phyloP scores from a whole-genome alignment of 2,113 vertebrate genomes.

The Hyla sarda region DNA sequence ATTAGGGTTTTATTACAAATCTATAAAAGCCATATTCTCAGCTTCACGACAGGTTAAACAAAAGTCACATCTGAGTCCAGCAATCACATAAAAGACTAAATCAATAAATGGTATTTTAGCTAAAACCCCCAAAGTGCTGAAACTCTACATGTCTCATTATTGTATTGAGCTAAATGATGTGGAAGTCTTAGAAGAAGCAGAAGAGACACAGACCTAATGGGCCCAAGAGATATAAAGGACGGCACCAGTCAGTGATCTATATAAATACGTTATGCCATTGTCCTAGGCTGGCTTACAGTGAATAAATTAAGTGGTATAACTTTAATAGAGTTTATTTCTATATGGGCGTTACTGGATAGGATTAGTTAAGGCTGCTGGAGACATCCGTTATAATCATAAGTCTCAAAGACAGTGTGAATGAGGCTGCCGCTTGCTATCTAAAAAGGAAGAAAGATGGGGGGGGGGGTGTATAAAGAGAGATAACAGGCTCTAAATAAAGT shows the following conservation, averaged over 20 bases:
- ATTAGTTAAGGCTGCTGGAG: constrained; percentile 5
- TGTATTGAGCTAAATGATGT: neutral
- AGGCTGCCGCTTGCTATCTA: neutral
- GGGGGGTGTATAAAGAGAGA: neutral
- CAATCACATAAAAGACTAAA: neutral
- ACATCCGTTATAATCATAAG: constrained; percentile 2
- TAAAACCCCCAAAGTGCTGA: constrained; percentile 3
- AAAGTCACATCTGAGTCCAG: constrained; percentile 14
- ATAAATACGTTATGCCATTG: neutral
- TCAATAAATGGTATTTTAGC: neutral
- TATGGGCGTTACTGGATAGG: neutral
- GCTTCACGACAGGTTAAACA: neutral
- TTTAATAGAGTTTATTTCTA: neutral
- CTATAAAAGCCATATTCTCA: neutral
- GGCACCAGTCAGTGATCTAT: constrained; percentile 16
- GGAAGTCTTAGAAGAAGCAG: neutral
- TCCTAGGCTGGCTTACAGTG: neutral
- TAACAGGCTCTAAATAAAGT: neutral
- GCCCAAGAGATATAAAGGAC: neutral
- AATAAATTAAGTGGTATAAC: neutral
- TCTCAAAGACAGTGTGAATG: neutral
- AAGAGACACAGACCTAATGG: neutral
- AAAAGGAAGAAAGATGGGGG: neutral
- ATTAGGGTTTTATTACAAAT: constrained; percentile 9
- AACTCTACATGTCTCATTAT: neutral